Evolutionary conservation across 2,113 vertebrate genomes (phyloP), one percentile per base, ranked within the genome.

Genomic region (Hypanus sabinus): DNA sequence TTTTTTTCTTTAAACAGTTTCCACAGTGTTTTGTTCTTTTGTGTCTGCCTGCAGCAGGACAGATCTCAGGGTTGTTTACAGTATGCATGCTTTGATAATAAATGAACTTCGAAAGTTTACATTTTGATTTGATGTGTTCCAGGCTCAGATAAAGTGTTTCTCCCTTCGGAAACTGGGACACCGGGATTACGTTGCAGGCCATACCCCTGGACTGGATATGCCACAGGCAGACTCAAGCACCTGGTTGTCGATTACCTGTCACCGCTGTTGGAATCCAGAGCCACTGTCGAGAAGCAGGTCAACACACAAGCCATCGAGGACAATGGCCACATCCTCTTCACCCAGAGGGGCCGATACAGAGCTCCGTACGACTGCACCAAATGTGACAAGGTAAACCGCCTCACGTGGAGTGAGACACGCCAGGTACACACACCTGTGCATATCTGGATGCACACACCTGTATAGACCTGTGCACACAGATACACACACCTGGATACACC

Each of bases 191-290:
- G n/a, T 12, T 91, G 65, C 14, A 6, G 65, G 20, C n/a, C n/a
- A 0, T 91, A 36, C 62, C 4, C 88, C 88, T 92, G 90, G 90
- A 71, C 14, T 38, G 8, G n/a, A 12, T 71, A 71, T 65, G 11
- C 62, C 33, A 70, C 90, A 20, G n/a, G 11, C 16, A 33, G 90
- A 24, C 65, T 92, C 3, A 92, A 71, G 7, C 90, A 92, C 20
- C 90, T 71, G n/a, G 68, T 92, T 4, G 65, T 38, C 33, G 90
- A 92, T 27, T 92, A 70, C 22, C 90, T 92, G 2, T 92, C 88
- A 22, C 88, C 88, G 3, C 22, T 87, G 22, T 30, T 71, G 6
- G 90, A 92, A n/a, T 33, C 90, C 0, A 12, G 5, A 60, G 14
- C 24, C 83, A n/a, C 83, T 0, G 27, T 87, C 11, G 55, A 62